phyloP scores from a whole-genome alignment of 2,888 invertebrate species.

The Dryobota labecula region DNA sequence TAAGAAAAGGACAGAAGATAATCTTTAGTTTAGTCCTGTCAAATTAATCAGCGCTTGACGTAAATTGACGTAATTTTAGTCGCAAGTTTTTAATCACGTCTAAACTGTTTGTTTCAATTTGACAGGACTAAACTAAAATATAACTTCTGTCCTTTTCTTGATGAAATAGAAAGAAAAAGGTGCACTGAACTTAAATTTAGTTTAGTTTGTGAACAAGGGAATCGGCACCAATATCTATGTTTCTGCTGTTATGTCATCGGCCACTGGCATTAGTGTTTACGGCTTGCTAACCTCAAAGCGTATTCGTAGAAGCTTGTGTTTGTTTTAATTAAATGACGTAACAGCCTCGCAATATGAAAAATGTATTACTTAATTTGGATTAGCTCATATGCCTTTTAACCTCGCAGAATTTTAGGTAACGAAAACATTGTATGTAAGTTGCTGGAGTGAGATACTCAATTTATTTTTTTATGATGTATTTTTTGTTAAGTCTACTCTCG shows the following conservation, averaged over 20 bases:
- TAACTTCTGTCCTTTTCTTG: too few relatives aligned
- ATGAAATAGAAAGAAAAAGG: too few relatives aligned
- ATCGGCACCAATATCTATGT: too few relatives aligned
- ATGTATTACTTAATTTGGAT: conserved; percentile 3
- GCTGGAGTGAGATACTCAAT: not conserved
- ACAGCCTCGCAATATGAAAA: not conserved
- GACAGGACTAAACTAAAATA: too few relatives aligned
- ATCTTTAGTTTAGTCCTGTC: too few relatives aligned
- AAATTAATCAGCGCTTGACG: too few relatives aligned
- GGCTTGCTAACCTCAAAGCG: not conserved
- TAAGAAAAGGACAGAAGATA: too few relatives aligned
- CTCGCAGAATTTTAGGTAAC: not conserved
- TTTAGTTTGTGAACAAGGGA: too few relatives aligned
- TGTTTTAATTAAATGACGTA: conserved; percentile 9
- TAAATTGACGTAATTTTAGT: too few relatives aligned
- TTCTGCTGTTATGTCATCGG: not conserved
- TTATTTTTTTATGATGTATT: not conserved
- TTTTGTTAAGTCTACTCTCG: not conserved
- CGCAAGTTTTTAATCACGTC: too few relatives aligned
- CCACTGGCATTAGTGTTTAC: conserved; percentile 5
- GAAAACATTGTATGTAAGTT: not conserved
- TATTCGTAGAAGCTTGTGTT: not conserved
- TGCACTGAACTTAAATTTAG: too few relatives aligned
- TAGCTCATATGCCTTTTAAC: not conserved
- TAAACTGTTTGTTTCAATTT: too few relatives aligned